phyloP scores from a whole-genome alignment of 2,888 invertebrate species.

The Calameuta idolon region DNA sequence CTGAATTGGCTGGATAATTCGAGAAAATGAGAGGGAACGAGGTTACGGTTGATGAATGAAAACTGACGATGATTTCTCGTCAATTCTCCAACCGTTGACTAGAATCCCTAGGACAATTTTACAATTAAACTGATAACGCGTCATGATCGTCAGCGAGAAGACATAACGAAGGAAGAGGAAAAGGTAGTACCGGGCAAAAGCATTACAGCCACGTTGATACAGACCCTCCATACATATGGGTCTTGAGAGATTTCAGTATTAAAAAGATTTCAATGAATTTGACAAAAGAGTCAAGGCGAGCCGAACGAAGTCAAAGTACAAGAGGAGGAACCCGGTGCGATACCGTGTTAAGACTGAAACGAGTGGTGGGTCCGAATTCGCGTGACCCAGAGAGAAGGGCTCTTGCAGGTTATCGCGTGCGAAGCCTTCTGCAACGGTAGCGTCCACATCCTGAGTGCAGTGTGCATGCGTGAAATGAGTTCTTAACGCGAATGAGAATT shows the following conservation, averaged over 20 bases:
- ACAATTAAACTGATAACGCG: background rate
- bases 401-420: slow-evolving; percentile 29
- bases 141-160: background rate
- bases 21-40: slow-evolving; percentile 7
- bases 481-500: slow-evolving; percentile 49
- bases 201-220: background rate
- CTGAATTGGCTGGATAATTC: background rate
- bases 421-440: slow-evolving; percentile 27
- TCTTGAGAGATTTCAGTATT: background rate
- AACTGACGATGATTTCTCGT: background rate
- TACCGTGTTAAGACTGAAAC: slow-evolving; percentile 2
- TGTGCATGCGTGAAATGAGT: slow-evolving; percentile 51
- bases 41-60: background rate
- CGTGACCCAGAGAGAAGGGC: slow-evolving; percentile 29
- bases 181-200: background rate
- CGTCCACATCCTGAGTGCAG: slow-evolving; percentile 26
- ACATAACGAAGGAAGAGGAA: background rate
- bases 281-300: background rate
- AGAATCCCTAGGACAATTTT: background rate
- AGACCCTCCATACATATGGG: background rate
- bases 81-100: background rate
- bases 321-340: background rate
- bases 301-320: background rate
- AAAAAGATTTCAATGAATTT: background rate
- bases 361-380: slow-evolving; percentile 37